phyloP scores from a whole-genome alignment of 2,113 vertebrate species.

The Sminthopsis crassicaudata region DNA sequence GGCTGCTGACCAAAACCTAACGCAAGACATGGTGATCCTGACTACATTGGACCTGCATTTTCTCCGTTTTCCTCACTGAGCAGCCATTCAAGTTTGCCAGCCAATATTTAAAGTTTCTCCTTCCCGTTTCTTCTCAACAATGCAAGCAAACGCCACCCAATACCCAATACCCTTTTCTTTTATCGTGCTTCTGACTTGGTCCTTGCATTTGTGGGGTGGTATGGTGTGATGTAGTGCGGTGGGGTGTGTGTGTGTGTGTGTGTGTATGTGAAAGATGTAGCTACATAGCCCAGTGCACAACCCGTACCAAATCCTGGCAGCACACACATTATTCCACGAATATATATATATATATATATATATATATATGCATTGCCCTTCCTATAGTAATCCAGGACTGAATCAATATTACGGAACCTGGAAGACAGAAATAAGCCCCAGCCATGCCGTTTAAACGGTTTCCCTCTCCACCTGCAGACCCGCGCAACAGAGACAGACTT shows the following conservation, averaged over 20 bases:
- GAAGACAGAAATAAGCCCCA: constrained; percentile 69
- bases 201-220: not conserved
- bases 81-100: constrained; percentile 70
- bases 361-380: constrained; percentile 62
- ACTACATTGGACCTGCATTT: constrained; percentile 44
- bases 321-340: constrained; percentile 63
- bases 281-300: constrained; percentile 41
- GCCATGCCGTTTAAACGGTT: constrained; percentile 67
- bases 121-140: constrained; percentile 61
- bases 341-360: constrained; percentile 70
- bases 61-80: constrained; percentile 14
- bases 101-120: constrained; percentile 76
- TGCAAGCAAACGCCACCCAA: constrained; percentile 35
- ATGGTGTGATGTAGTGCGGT: not conserved
- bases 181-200: not conserved
- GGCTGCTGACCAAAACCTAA: constrained; percentile 35
- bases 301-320: constrained; percentile 41
- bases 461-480: constrained; percentile 67
- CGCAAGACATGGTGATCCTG: constrained; percentile 11
- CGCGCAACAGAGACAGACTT: constrained; percentile 49
- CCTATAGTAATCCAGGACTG: constrained; percentile 60
- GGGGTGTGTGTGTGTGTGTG: constrained; percentile 9
- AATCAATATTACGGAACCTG: constrained; percentile 71
- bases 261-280: constrained; percentile 32
- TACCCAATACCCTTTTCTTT: constrained; percentile 32